Evolutionary conservation across 1,140 invertebrate species (phyloP), one percentile per base, ranked within the genome.

Genomic region (Orchestia grillus): DNA sequence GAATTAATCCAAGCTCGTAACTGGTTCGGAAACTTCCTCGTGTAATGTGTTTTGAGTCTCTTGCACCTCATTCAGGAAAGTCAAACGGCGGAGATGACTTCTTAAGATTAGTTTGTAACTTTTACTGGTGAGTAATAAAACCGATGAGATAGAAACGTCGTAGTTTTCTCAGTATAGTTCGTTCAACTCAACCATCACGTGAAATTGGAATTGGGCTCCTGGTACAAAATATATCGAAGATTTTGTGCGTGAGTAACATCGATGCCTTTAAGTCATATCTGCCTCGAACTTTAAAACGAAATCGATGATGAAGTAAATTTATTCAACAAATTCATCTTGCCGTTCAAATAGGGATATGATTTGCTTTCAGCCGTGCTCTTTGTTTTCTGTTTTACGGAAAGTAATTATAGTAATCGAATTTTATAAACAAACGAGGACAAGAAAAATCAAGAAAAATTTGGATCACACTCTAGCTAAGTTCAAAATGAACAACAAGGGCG

Each of bases 1-100:
- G 62, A 77, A 77, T 77, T 77, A 77, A 77, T 77, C 62, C 62
- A 77, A 77, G 62, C 62, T 77, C 62, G 62, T 77, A 77, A 77
- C 62, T 77, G 62, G 62, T 77, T 77, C 62, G 36, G 62, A 77
- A 77, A 77, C 62, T 77, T 77, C 62, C 62, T 23, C 62, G 36
- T 77, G 11, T 77, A 77, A 77, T 77, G 62, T 77, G 15, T 77
- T 77, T 77, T 77, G 62, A 28, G 36, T 77, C 62, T 36, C 62
- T 23, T 15, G 62, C 62, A 77, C 62, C 62, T 77, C 62, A 77
- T 77, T 77, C 62, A 23, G 15, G 62, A 28, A 77, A 77, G 62
- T 77, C 62, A 77, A 77, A 77, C 62, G 11, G 62, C 62, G 28
- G 62, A 8, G 62, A 77, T 77, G 28, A 3, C 3, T 23, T 36